These are phyloP conservation scores for Dasypogon diadema DNA, from an alignment of 2,888 invertebrate species.

Conservation along the genomic window DNA sequence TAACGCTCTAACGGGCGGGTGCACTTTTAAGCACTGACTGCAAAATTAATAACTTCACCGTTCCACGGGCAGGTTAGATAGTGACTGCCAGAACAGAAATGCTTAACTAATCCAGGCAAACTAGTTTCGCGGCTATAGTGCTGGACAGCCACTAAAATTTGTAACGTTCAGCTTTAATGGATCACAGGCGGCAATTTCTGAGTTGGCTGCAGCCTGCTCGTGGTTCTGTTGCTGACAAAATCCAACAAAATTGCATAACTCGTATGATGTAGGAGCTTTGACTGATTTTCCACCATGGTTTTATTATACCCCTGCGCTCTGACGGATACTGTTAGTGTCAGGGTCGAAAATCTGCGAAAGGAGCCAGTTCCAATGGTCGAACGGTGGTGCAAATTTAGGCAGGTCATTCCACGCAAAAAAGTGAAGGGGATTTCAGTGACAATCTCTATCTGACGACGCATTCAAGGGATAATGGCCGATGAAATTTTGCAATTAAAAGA, in stretches of 20 bases:
- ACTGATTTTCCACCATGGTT: constrained; percentile 9
- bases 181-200: constrained; percentile 14
- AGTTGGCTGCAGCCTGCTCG: background rate
- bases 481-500: no score
- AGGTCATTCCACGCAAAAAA: background rate
- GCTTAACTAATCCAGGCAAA: constrained; percentile 34
- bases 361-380: background rate
- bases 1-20: background rate
- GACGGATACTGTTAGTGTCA: background rate
- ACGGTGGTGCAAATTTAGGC: background rate
- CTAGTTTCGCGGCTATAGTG: constrained; percentile 33
- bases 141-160: constrained; percentile 36
- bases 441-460: no score
- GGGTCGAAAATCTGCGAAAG: constrained; percentile 19
- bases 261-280: constrained; percentile 10
- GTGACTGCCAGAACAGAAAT: constrained; percentile 33
- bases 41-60: constrained; percentile 28
- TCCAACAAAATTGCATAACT: background rate
- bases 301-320: background rate
- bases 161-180: constrained; percentile 43
- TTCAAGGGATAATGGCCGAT: no score
- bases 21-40: background rate
- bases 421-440: background rate
- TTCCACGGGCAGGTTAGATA: constrained; percentile 11
- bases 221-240: constrained; percentile 20